phyloP scores from a whole-genome alignment of 2,888 invertebrate species.

The Platycnemis pennipes region DNA sequence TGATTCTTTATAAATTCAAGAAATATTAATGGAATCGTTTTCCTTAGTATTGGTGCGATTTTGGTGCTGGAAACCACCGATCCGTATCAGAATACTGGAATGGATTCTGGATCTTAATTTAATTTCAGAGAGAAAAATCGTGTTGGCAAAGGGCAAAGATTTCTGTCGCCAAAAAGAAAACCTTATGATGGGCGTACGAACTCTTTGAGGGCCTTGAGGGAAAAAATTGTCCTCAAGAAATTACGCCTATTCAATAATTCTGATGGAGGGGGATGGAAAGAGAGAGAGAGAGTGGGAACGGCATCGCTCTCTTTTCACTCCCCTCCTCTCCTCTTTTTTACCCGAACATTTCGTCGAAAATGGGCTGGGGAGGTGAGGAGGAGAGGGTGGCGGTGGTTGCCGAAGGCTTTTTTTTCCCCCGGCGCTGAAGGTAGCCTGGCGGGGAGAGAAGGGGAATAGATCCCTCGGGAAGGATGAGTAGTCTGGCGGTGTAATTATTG shows the following conservation, averaged over 20 bases:
- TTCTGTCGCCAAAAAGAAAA: neutral
- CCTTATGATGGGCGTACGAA: neutral
- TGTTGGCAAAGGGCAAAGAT: neutral
- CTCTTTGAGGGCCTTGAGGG: neutral
- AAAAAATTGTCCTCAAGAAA: neutral
- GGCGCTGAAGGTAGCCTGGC: neutral
- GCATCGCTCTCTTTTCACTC: neutral
- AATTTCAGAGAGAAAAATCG: neutral
- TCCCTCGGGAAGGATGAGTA: neutral
- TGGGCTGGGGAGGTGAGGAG: neutral
- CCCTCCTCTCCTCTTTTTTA: neutral
- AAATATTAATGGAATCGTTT: too few relatives aligned
- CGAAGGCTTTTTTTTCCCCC: neutral
- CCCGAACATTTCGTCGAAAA: slow-evolving; percentile 19
- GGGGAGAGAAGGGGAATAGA: neutral
- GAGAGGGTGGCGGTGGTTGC: too few relatives aligned
- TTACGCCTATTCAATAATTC: neutral
- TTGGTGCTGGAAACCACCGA: neutral
- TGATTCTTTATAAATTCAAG: too few relatives aligned
- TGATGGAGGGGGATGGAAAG: neutral
- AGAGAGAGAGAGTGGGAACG: neutral
- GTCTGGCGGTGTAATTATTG: slow-evolving; percentile 57
- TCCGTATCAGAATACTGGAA: neutral
- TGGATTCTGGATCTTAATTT: neutral
- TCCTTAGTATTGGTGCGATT: too few relatives aligned